Conservation (phyloP, 2,113 vertebrate species). For the Cebus imitator region DNA sequence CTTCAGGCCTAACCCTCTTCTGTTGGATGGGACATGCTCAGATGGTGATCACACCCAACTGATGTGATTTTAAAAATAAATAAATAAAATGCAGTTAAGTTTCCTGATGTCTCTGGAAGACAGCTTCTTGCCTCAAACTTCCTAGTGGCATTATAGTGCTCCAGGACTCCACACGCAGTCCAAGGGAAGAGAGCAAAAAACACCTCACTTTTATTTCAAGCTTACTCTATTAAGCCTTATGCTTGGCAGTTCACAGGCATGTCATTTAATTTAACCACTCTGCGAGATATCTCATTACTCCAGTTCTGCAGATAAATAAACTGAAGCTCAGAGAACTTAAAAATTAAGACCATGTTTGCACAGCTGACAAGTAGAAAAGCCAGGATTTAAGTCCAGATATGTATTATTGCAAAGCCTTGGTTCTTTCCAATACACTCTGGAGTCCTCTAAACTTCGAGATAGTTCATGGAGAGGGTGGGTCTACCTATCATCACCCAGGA, state of each 20-base stretch:
- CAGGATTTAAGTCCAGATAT: background rate
- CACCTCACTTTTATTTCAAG: background rate
- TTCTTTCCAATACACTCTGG: background rate
- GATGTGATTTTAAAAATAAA: background rate
- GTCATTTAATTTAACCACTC: background rate
- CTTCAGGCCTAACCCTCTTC: background rate
- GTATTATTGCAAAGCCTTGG: background rate
- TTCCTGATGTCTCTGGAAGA: background rate
- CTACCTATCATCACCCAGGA: background rate
- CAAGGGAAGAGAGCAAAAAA: background rate
- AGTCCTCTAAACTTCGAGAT: background rate
- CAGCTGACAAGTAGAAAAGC: background rate
- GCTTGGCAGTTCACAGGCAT: background rate
- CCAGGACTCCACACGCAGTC: background rate
- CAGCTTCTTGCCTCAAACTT: background rate
- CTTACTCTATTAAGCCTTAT: background rate
- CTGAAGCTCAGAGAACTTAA: background rate
- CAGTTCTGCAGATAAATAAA: background rate
- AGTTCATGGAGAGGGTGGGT: background rate
- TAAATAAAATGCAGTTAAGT: background rate
- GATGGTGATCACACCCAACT: background rate
- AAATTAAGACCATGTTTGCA: background rate
- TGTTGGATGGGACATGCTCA: background rate
- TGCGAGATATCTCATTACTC: background rate
- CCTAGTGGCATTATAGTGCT: background rate